phyloP scores from a whole-genome alignment of 2,888 invertebrate species.

The Lasioglossum figueresi region DNA sequence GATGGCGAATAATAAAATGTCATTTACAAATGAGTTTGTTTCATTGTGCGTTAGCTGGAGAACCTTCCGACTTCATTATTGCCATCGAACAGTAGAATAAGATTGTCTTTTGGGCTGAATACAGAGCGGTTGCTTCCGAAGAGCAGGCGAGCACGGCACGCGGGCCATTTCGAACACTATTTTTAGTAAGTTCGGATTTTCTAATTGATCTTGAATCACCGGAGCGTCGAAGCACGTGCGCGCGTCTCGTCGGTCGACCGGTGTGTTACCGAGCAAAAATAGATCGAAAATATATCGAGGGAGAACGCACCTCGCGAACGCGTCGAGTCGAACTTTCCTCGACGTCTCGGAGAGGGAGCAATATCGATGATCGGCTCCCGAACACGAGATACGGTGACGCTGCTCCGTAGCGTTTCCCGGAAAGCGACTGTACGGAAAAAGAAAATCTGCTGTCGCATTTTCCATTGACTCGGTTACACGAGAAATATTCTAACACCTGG shows the following conservation, averaged over 20 bases:
- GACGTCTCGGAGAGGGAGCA: not conserved
- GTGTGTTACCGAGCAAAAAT: slow-evolving; percentile 48
- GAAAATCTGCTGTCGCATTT: slow-evolving; percentile 37
- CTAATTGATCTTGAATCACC: slow-evolving; percentile 63
- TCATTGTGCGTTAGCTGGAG: not conserved
- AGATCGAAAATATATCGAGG: slow-evolving; percentile 39
- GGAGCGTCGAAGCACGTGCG: slow-evolving; percentile 46
- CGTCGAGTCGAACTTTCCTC: not conserved
- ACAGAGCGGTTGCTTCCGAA: not conserved
- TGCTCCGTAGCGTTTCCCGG: not conserved
- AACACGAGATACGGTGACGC: not conserved
- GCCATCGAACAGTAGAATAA: not conserved
- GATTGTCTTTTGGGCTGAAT: not conserved
- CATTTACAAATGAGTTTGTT: not conserved
- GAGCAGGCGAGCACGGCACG: slow-evolving; percentile 5
- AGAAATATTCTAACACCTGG: slow-evolving; percentile 71
- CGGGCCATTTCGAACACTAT: slow-evolving; percentile 39
- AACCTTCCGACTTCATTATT: not conserved
- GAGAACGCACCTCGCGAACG: not conserved
- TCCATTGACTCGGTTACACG: slow-evolving; percentile 27
- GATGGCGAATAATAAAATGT: not conserved
- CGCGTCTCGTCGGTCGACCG: slow-evolving; percentile 25
- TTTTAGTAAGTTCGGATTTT: slow-evolving; percentile 49
- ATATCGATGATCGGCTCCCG: not conserved
- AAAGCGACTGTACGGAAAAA: not conserved